Conservation (phyloP, 2,888 invertebrate genomes). For the Biston betularia region DNA sequence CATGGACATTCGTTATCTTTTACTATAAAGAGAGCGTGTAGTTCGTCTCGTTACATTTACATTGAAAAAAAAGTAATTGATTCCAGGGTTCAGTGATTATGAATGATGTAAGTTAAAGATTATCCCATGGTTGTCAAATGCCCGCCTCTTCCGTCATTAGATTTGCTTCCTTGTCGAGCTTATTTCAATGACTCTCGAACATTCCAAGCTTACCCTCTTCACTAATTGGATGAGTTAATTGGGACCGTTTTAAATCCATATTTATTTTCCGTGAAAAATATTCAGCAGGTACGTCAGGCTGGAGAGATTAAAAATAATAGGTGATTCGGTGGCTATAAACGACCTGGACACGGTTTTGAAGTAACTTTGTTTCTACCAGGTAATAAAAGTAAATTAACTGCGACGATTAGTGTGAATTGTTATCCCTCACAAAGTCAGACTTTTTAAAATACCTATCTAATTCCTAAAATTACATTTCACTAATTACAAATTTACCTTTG, state of each 20-base stretch:
- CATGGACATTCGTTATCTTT: no score
- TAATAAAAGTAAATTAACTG: not conserved
- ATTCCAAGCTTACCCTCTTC: conserved; percentile 34
- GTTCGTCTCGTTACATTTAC: no score
- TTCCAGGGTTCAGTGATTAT: not conserved
- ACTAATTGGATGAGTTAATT: conserved; percentile 40
- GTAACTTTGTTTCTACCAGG: not conserved
- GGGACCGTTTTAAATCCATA: conserved; percentile 34
- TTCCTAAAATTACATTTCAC: no score
- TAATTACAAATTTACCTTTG: no score
- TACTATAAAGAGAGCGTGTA: no score
- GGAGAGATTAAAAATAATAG: conserved; percentile 22
- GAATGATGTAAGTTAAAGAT: not conserved
- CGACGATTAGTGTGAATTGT: no score
- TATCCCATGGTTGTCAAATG: conserved; percentile 14
- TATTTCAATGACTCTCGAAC: conserved; percentile 38
- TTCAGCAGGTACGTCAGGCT: not conserved
- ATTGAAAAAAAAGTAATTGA: no score
- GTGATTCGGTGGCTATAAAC: conserved; percentile 10
- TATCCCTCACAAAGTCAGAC: no score
- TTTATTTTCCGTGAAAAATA: conserved; percentile 28
- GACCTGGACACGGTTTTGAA: not conserved
- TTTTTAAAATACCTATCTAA: no score
- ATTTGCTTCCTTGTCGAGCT: conserved; percentile 31
- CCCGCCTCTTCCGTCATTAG: conserved; percentile 24